Base-by-base conservation (phyloP, 2,113 vertebrate genomes). In the Perognathus longimembris region DNA sequence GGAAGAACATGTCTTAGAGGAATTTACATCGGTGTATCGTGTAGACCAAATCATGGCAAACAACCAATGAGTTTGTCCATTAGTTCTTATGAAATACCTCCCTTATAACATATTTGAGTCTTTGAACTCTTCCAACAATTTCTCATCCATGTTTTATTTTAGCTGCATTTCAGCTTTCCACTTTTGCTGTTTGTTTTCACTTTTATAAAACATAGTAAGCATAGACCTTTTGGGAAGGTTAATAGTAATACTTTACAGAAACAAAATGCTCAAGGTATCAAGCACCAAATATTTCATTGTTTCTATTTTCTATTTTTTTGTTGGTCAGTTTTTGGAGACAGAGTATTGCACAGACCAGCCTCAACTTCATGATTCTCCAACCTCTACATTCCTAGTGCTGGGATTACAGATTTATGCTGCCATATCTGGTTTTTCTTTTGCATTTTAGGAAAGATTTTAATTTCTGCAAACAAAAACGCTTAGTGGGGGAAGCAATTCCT, bases 401-500 rank as follows among this genome's bases (percentile, higher is more conserved):
- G 28, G 11, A 59, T 85, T 85, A 17, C 10, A 32, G 18, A 30
- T 40, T 12, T 21, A 2, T 1, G 38, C 36, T 36, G 40, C 36
- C 59, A 61, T 32, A 15, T 12, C 10, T 4, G n/a, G 50, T 20
- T 61, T 42, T 40, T n/a, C 11, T 66, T 91, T 61, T 5, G 14
- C 85, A 82, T 79, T 78, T 88, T 74, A 42, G 71, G 2, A 42
- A 92, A 66, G 26, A 74, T 45, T 84, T 91, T 67, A 67, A 67
- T 76, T 63, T 54, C 59, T 77, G 15, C 21, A 76, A 89, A 67
- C 0, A 1, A 3, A 75, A 32, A 9, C 30, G 20, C 66, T 82
- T 85, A 54, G 80, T 64, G 11, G 7, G 54, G 22, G 42, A 71
- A 79, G 10, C 14, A 83, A 73, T 77, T 67, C 8, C 28, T 70